Conservation (phyloP, 2,113 vertebrate genomes). For the Pelmatolapia mariae region DNA sequence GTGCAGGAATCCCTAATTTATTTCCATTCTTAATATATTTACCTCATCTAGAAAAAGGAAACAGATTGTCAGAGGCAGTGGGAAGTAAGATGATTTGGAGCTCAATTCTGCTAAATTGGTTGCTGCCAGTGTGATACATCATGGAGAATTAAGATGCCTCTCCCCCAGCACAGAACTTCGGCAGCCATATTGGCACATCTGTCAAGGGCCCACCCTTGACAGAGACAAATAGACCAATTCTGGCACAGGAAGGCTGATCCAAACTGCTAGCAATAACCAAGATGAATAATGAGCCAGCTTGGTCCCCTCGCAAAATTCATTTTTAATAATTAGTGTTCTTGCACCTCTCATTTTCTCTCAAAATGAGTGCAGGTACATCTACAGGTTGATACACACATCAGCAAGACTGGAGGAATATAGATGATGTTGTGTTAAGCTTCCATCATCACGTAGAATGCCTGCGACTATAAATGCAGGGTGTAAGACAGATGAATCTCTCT, state of each 20-base stretch:
- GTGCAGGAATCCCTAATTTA: slow-evolving; percentile 53
- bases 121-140: slow-evolving; percentile 75
- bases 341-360: slow-evolving; percentile 59
- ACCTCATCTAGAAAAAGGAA: slow-evolving; percentile 64
- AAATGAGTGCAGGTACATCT: slow-evolving; percentile 62
- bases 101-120: slow-evolving; percentile 75
- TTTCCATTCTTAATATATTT: slow-evolving; percentile 70
- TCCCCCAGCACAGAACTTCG: slow-evolving; percentile 63
- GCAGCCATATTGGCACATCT: slow-evolving; percentile 75
- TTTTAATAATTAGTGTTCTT: slow-evolving; percentile 73
- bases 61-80: slow-evolving; percentile 69
- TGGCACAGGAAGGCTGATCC: slow-evolving; percentile 64
- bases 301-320: slow-evolving; percentile 61
- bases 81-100: slow-evolving; percentile 72
- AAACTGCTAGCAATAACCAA: slow-evolving; percentile 71
- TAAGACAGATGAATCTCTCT: slow-evolving; percentile 38
- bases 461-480: slow-evolving; percentile 37
- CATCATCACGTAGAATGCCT: slow-evolving; percentile 47
- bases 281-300: slow-evolving; percentile 65
- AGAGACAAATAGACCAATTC: slow-evolving; percentile 71
- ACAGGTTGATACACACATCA: slow-evolving; percentile 53
- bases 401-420: slow-evolving; percentile 51
- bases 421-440: slow-evolving; percentile 58
- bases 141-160: slow-evolving; percentile 72
- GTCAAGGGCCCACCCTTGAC: slow-evolving; percentile 70